A percentile compares a stretch with the other conserved stretches of the same genome.
These are phyloP conservation scores for Apodemia zela DNA, from an alignment of 2,888 invertebrate genomes.

Conservation along the genomic window DNA sequence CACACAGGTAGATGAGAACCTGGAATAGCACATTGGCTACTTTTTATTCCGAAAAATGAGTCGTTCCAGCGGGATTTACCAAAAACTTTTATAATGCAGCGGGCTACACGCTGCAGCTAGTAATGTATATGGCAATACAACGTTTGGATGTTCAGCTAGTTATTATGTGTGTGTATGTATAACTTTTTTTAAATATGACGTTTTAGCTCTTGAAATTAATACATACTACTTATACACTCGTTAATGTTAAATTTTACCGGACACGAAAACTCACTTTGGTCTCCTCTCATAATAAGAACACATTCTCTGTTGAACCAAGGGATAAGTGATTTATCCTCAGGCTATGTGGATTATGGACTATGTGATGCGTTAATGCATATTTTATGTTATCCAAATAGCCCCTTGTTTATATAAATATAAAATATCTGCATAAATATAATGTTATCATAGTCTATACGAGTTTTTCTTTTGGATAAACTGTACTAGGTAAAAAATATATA, in stretches of 20 bases:
- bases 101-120: no score
- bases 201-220: not conserved
- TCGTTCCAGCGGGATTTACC: no score
- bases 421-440: not conserved
- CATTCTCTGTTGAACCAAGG: conserved; percentile 1
- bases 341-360: conserved; percentile 24
- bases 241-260: not conserved
- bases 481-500: not conserved
- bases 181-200: not conserved
- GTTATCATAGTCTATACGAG: not conserved
- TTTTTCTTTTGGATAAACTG: not conserved
- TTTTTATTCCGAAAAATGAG: no score
- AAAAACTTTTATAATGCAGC: no score
- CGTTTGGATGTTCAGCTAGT: no score
- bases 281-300: conserved; percentile 4
- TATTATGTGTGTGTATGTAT: no score
- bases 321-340: conserved; percentile 9
- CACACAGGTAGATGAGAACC: no score
- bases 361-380: conserved; percentile 18
- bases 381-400: conserved; percentile 15
- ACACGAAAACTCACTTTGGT: not conserved
- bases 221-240: not conserved
- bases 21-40: no score
- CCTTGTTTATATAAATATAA: conserved; percentile 20
- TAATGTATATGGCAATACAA: no score